phyloP scores from a whole-genome alignment of 2,888 invertebrate genomes.

The Drymonia ruficornis region DNA sequence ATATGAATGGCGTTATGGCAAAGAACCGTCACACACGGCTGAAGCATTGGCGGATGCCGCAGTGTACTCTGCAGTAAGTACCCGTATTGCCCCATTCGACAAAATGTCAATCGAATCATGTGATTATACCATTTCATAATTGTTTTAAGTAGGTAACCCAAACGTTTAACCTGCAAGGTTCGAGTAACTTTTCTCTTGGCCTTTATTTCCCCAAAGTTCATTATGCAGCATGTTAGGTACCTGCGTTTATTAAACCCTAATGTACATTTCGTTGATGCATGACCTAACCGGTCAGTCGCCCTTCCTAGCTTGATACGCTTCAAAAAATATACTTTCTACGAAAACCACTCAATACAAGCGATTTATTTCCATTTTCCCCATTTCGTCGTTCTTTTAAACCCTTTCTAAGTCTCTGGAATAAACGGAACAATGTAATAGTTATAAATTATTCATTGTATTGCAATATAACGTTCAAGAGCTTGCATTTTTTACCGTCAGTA shows the following conservation, averaged over 20 bases:
- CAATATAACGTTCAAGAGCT: constrained; percentile 6
- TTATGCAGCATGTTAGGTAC: no score
- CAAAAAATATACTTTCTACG: constrained; percentile 24
- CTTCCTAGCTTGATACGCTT: constrained; percentile 41
- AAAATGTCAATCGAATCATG: no score
- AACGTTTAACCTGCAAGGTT: no score
- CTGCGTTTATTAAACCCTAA: constrained; percentile 25
- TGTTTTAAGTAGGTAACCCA: no score
- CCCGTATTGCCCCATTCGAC: no score
- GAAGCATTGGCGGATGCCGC: no score
- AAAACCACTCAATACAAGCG: constrained; percentile 14
- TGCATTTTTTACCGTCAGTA: constrained; percentile 20
- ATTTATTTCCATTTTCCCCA: constrained; percentile 12
- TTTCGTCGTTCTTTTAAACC: constrained; percentile 8
- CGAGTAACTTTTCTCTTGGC: no score
- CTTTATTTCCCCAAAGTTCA: constrained; percentile 26
- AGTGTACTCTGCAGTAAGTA: no score
- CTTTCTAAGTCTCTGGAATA: background rate
- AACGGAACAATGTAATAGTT: constrained; percentile 15
- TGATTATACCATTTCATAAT: no score
- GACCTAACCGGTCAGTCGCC: constrained; percentile 53
- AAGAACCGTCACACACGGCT: no score
- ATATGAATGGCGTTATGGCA: no score
- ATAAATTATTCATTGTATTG: constrained; percentile 4
- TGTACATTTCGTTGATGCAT: constrained; percentile 58